Evolutionary conservation across 2,888 invertebrate genomes (phyloP), one percentile per base, ranked within the genome.

Genomic region (Mellilla xanthometata): DNA sequence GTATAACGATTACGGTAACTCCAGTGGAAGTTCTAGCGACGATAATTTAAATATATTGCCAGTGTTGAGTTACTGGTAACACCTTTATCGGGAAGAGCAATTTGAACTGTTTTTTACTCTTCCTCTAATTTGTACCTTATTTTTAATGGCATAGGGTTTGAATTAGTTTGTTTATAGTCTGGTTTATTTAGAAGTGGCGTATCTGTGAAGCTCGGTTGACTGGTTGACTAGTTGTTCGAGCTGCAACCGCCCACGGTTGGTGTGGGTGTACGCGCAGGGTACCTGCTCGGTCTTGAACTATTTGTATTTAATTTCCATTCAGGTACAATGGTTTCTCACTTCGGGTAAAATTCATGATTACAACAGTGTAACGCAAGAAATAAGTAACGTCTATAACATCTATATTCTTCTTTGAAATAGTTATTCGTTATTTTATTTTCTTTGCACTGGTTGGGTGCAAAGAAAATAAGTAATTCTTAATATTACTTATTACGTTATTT

Each of bases 41-140:
- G 54, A 63, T 68, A 62, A 77, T 73, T 73, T 72, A 60, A 76
- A 79, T 75, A 74, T 72, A 71, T 68, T 65, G 60, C 58, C 41
- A 54, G 62, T 57, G 58, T 66, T 57, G 65, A 68, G 62, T 63
- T 65, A 66, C 61, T 57, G 55, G 56, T 59, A 63, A 49, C 40
- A 53, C 54, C 54, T 60, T 60, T 54, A 58, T 58, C 55, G 40
- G 24, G 40, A 46, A 38, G 27, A 36, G 22, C 48, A 45, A 56
- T 40, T 49, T 52, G 54, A 24, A 29, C 41, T 10, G 12, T 23
- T 10, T 41, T 26, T 11, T 7, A 10, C 4, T 2, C 9, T 41
- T 19, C 26, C 9, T 19, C n/a, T 29, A 39, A 39, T 49, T 24
- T 45, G 6, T 12, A 29, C 27, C 35, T 36, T 39, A 27, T 12